Evolutionary conservation across 2,888 invertebrate genomes (phyloP).

Genomic region (Caenorhabditis sp.): DNA sequence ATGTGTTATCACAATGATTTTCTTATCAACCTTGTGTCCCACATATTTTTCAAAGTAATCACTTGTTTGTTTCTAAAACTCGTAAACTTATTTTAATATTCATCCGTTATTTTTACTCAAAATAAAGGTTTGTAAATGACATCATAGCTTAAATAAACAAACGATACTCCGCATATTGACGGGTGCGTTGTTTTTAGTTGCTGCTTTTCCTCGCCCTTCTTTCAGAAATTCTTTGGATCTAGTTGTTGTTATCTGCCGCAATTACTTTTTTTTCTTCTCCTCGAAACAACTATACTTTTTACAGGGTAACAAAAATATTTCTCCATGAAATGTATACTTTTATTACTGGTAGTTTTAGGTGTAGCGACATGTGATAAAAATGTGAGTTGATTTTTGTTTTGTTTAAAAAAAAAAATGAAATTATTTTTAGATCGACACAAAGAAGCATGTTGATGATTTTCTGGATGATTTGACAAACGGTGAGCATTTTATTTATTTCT

Average conservation of each 20-base stretch:
- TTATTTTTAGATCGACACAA: slow-evolving; percentile 4
- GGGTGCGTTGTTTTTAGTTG: neutral
- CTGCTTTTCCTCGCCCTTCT: neutral
- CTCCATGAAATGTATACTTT: neutral
- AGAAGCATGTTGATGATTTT: slow-evolving; percentile 2
- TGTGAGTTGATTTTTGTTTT: neutral
- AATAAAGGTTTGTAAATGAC: neutral
- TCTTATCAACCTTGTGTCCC: neutral
- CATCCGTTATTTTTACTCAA: neutral
- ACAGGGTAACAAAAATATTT: neutral
- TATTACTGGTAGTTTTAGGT: neutral
- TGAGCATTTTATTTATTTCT: neutral
- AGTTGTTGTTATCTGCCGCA: neutral
- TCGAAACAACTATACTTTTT: neutral
- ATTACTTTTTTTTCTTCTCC: neutral
- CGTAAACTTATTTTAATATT: neutral
- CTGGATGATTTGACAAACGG: slow-evolving; percentile 1
- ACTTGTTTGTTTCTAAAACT: neutral
- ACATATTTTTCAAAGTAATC: neutral
- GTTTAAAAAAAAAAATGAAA: too few species aligned
- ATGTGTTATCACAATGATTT: neutral
- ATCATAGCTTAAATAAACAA: neutral
- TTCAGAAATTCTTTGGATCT: neutral
- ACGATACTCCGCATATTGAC: neutral
- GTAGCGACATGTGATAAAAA: neutral